Conservation (phyloP, 2,113 vertebrate genomes). For the Lepus europaeus region DNA sequence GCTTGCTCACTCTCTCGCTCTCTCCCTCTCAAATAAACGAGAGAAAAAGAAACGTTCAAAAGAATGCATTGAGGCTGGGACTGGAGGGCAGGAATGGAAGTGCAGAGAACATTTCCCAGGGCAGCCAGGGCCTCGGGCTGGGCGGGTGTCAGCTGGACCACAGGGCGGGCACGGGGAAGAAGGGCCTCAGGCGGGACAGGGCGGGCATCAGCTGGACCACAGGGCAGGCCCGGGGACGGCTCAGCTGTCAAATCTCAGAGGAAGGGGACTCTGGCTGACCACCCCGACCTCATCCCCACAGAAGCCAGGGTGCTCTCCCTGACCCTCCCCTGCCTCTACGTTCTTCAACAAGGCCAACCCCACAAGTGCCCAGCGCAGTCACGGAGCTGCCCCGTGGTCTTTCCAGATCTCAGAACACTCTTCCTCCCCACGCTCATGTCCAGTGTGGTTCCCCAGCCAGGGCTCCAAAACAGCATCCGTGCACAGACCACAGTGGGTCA, state of each 20-base stretch:
- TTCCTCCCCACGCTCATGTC: background rate
- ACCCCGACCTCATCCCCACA: background rate
- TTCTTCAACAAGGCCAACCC: background rate
- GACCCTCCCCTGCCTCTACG: background rate
- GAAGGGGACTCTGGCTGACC: background rate
- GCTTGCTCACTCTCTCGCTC: no score
- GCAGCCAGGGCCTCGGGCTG: background rate
- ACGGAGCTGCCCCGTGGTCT: background rate
- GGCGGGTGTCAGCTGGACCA: background rate
- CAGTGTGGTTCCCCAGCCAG: background rate
- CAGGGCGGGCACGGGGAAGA: background rate
- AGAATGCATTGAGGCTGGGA: background rate
- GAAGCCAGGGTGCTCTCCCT: background rate
- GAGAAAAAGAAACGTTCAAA: background rate
- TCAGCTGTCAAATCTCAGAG: background rate
- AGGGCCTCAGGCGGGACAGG: background rate
- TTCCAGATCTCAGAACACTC: background rate
- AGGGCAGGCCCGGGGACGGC: background rate
- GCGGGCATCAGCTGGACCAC: background rate
- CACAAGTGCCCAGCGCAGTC: background rate
- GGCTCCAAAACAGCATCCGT: no score
- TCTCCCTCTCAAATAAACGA: no score
- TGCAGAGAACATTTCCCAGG: background rate
- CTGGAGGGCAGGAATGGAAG: background rate
- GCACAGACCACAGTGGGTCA: background rate